These are phyloP conservation scores for Scaptomyza pallida DNA, from an alignment of 1,140 invertebrate genomes.

Conservation along the genomic window DNA sequence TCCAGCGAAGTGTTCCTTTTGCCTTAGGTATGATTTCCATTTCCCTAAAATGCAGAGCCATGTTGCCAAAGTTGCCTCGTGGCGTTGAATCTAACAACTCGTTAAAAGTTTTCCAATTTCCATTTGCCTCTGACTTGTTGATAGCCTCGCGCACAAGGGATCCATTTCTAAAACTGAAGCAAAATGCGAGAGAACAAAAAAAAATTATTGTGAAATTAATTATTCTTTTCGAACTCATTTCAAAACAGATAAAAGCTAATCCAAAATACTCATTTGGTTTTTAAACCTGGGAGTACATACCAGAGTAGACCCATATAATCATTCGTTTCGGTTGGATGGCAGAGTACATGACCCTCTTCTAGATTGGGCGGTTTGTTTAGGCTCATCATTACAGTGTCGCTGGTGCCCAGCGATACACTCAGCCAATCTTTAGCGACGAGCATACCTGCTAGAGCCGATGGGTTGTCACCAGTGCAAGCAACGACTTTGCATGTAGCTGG, in stretches of 20 bases:
- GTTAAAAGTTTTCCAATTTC: constrained; percentile 94
- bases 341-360: constrained; percentile 93
- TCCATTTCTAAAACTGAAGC: constrained; percentile 95
- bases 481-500: constrained; percentile 90
- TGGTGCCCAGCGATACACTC: constrained; percentile 95
- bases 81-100: constrained; percentile 92
- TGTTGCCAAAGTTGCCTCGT: constrained; percentile 95
- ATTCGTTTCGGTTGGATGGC: constrained; percentile 91
- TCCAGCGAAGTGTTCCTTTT: constrained; percentile 76
- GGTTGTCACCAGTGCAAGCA: constrained; percentile 98
- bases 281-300: constrained; percentile 84
- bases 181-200: not conserved
- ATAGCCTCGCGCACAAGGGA: constrained; percentile 95
- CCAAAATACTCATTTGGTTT: constrained; percentile 31
- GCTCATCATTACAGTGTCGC: constrained; percentile 95
- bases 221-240: too few species aligned
- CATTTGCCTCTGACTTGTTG: constrained; percentile 89
- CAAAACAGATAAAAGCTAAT: too few species aligned
- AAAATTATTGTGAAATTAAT: not conserved
- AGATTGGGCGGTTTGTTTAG: constrained; percentile 88
- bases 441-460: constrained; percentile 93
- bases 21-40: constrained; percentile 91
- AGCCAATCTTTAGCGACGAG: constrained; percentile 92
- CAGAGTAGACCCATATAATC: constrained; percentile 96
- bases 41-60: constrained; percentile 94